These are phyloP conservation scores for Probaryconus sp. DNA, from an alignment of 1,140 invertebrate genomes.

Conservation along the genomic window DNA sequence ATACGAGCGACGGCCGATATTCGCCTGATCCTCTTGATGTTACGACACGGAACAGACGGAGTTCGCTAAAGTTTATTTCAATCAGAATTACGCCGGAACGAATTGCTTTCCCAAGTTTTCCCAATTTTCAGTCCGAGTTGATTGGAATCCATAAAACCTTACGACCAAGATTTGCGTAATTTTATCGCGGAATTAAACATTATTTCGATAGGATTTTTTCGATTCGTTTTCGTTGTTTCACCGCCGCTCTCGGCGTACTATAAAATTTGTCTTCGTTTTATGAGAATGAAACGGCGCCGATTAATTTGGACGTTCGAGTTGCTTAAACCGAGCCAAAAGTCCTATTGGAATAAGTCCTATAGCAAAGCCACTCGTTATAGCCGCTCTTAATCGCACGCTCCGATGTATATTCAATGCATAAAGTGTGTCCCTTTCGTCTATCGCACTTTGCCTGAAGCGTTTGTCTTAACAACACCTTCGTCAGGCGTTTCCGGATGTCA, in stretches of 20 bases:
- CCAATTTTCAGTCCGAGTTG: constrained; percentile 45
- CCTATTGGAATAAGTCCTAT: background rate
- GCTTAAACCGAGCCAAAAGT: constrained; percentile 7
- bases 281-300: constrained; percentile 1
- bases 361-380: background rate
- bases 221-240: constrained; percentile 22
- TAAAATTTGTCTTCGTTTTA: constrained; percentile 25
- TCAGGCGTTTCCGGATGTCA: constrained; percentile 11
- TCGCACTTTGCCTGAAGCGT: constrained; percentile 1
- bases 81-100: constrained; percentile 48
- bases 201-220: constrained; percentile 27
- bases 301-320: constrained; percentile 15
- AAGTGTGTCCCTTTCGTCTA: constrained; percentile 9
- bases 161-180: constrained; percentile 53
- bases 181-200: constrained; percentile 38
- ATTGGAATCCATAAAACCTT: constrained; percentile 53
- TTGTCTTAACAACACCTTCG: constrained; percentile 25
- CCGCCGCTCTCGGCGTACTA: constrained; percentile 4
- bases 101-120: constrained; percentile 52
- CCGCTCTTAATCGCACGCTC: constrained; percentile 7
- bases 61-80: constrained; percentile 48
- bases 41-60: constrained; percentile 42
- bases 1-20: constrained; percentile 31
- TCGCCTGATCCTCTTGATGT: constrained; percentile 32
- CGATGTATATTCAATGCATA: constrained; percentile 10